Conservation (phyloP, 2,888 invertebrate species). For the Amiota minor region DNA sequence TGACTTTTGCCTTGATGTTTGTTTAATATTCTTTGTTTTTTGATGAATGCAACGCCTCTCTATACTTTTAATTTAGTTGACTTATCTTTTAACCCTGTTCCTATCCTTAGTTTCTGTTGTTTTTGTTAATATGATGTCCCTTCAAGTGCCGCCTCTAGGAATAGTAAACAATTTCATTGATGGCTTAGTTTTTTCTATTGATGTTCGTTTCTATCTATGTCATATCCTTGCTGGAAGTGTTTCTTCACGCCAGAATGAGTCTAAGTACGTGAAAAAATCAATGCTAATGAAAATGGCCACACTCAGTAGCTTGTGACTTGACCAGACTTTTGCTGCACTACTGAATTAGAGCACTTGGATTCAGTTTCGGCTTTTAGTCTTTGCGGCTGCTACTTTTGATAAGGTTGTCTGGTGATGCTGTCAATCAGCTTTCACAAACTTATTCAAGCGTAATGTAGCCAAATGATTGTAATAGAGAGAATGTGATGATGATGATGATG, state of each 20-base stretch:
- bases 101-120: too few species aligned
- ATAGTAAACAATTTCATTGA: not conserved
- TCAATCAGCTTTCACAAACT: not conserved
- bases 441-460: conserved; percentile 16
- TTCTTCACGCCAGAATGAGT: not conserved
- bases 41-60: too few species aligned
- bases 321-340: not conserved
- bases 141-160: not conserved
- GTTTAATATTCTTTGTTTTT: too few species aligned
- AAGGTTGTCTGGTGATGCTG: conserved; percentile 6
- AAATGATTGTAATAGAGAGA: conserved; percentile 12
- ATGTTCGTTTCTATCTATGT: not conserved
- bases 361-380: not conserved
- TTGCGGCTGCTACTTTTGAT: conserved; percentile 1
- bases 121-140: too few species aligned
- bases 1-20: too few species aligned
- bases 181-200: not conserved
- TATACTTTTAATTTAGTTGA: too few species aligned
- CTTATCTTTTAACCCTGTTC: too few species aligned
- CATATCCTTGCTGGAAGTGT: not conserved
- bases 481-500: too few species aligned
- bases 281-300: conserved; percentile 7
- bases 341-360: not conserved
- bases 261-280: not conserved
- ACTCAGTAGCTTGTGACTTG: not conserved